Evolutionary conservation across 1,140 invertebrate genomes (phyloP), one percentile per base, ranked within the genome.

Genomic region (Chionoecetes opilio): DNA sequence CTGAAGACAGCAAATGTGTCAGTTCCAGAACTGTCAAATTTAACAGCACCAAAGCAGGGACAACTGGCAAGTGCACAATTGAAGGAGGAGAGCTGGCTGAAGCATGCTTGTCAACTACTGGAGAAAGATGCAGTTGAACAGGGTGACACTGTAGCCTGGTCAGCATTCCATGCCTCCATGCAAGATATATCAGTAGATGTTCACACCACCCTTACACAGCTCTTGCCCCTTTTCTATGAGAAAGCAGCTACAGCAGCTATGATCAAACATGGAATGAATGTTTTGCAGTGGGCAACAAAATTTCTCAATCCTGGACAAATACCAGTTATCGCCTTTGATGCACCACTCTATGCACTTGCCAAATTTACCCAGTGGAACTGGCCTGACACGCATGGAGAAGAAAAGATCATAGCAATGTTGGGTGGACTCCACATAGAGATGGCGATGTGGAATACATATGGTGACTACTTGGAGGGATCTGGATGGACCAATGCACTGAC

Each of bases 351-450:
- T 34, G 63, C 75, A 32, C 63, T 38, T 29, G 63, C 91, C 21
- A 82, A 84, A 34, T 6, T 82, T 26, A 84, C 37, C n/a, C 91
- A 92, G 82, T 92, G 53, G 91, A 92, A 5, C 9, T 37, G 29
- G 31, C 91, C 63, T 31, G 63, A 92, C n/a, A 92, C 91, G 14
- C 91, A 92, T 84, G 1, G 35, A n/a, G 9, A 53, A 31, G 85
- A 53, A 31, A 37, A 92, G 3, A 32, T 2, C 82, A 63, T 92
- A 31, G 17, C 35, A 26, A 37, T 93, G 37, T 86, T 93, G 11
- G 37, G 92, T 17, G 92, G 84, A 82, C 82, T 93, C 29, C 92
- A 93, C 82, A 87, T 86, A n/a, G 82, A 93, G 41, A 84, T 93
- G 29, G 75, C 35, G 31, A 21, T 82, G 75, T 82, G 53, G 82